Evolutionary conservation across 1,140 invertebrate genomes (phyloP).

Genomic region (fruit fly (Drosophila melanogaster)): DNA sequence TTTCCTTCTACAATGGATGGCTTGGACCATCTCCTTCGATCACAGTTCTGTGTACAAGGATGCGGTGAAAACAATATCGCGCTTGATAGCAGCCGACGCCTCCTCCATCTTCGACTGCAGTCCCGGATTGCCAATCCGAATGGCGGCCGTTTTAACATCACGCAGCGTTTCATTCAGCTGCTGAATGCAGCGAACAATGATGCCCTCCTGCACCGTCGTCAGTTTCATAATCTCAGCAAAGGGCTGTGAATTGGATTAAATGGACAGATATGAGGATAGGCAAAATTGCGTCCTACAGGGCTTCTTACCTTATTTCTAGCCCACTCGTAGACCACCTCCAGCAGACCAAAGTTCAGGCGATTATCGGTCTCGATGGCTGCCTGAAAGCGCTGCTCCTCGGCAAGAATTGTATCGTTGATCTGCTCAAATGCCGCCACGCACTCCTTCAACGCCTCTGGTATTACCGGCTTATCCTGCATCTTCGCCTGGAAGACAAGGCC

Average conservation of each 20-base stretch:
- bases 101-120: slow-evolving; percentile 98
- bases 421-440: slow-evolving; percentile 75
- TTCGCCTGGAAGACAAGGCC: slow-evolving; percentile 96
- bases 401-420: slow-evolving; percentile 74
- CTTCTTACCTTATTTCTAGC: slow-evolving; percentile 90
- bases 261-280: neutral
- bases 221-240: slow-evolving; percentile 97
- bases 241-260: slow-evolving; percentile 84
- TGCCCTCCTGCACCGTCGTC: slow-evolving; percentile 98
- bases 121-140: slow-evolving; percentile 96
- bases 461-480: slow-evolving; percentile 85
- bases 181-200: slow-evolving; percentile 98
- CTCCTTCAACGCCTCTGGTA: slow-evolving; percentile 86
- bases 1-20: neutral
- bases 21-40: neutral
- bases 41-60: slow-evolving; percentile 93
- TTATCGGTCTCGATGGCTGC: slow-evolving; percentile 68
- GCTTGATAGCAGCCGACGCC: slow-evolving; percentile 95
- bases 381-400: slow-evolving; percentile 67
- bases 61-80: slow-evolving; percentile 99
- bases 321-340: slow-evolving; percentile 98
- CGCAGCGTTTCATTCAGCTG: slow-evolving; percentile 96
- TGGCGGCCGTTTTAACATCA: slow-evolving; percentile 96
- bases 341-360: slow-evolving; percentile 95
- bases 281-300: neutral